Evolutionary conservation across 2,113 vertebrate species (phyloP).

Genomic region (Pelusios castaneus): DNA sequence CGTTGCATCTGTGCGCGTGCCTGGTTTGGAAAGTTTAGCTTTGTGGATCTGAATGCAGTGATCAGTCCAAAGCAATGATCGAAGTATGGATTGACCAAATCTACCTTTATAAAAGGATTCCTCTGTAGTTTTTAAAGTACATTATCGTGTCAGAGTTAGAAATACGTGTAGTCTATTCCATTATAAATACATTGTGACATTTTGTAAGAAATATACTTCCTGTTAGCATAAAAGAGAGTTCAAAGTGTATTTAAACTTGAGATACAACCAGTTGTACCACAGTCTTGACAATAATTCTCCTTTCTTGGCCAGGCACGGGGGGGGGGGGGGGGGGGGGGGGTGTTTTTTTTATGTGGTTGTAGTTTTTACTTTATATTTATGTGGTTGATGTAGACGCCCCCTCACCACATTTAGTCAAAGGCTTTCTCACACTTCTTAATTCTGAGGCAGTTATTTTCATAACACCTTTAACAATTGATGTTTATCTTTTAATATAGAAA

Average conservation of each 20-base stretch:
- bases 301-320: no score
- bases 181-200: neutral
- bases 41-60: neutral
- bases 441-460: conserved; percentile 17
- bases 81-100: neutral
- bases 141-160: neutral
- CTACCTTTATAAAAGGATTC: neutral
- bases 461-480: conserved; percentile 29
- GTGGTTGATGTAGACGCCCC: neutral
- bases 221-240: neutral
- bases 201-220: neutral
- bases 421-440: conserved; percentile 51
- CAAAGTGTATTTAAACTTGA: neutral
- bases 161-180: fast-evolving
- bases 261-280: neutral
- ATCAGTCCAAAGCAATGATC: neutral
- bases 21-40: neutral
- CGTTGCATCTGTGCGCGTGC: neutral
- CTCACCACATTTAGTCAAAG: conserved; percentile 18
- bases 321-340: no score
- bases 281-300: neutral
- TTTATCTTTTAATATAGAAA: conserved; percentile 22
- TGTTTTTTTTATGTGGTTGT: no score
- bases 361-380: conserved; percentile 2
- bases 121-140: neutral